Base-by-base conservation (phyloP, 2,113 vertebrate genomes). In the Crypturellus undulatus region DNA sequence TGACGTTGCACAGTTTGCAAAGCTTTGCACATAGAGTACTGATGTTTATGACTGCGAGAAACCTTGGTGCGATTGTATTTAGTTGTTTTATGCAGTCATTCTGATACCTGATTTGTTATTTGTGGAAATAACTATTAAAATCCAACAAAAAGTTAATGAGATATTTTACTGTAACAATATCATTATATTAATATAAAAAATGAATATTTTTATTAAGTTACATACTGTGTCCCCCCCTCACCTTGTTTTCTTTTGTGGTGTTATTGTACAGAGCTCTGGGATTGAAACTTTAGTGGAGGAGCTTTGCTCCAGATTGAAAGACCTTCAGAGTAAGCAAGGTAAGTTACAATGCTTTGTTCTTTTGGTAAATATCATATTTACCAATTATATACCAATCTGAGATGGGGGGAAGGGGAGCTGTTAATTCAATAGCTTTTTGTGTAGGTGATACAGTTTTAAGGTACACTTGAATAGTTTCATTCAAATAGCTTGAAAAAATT, bases 281-380 rank as follows among this genome's bases (percentile, higher is more conserved):
- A 99, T 99, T 89, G 99, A 99, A 98, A 99, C 98, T 10, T 97
- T 99, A 96, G 99, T 99, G 96, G 99, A 99, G 97, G 99, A 99
- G 98, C 99, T 99, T 96, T 99, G 99, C 98, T 99, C 98, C 96
- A 99, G 99, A 96, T 98, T 99, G 93, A 99, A 99, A 97, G 99
- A 99, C 97, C 98, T 99, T 96, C 99, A 99, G 98, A 99, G 98
- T 94, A 98, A 99, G 97, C 99, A 99, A 99, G 99, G 99, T 99
- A 94, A 97, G 97, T 43, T 51, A 79, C 45, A 68, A 52, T 22
- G 19, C 20, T 84, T 90, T 24, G 25, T 63, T 40, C 43, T 89
- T 84, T 28, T 51, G 52, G 26, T 22, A 8, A 2, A 26, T 30
- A 49, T 63, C 91, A 14, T 51, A 21, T 83, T 78, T 78, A 51